These are phyloP conservation scores for Halcyon badia DNA, from an alignment of 2,797 vertebrate species.

Conservation along the genomic window DNA sequence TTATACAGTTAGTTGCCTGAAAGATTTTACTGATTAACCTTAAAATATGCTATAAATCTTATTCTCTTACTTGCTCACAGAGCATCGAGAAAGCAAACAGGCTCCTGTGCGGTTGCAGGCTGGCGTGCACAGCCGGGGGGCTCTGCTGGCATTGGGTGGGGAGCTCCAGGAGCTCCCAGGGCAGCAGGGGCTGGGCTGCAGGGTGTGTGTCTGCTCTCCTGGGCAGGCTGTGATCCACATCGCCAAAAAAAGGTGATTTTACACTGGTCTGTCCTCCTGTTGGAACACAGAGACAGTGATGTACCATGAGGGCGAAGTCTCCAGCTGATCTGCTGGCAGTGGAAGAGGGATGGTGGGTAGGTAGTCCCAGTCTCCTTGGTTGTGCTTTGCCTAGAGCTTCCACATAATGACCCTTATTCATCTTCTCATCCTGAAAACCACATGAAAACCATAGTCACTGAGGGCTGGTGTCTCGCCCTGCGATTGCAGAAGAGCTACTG, in stretches of 20 bases:
- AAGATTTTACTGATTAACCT: conserved; percentile 73
- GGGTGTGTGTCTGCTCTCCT: background rate
- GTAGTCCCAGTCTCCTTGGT: background rate
- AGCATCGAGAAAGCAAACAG: background rate
- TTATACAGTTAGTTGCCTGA: conserved; percentile 59
- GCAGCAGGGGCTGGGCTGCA: background rate
- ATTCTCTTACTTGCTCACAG: background rate
- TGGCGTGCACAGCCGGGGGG: fast-evolving
- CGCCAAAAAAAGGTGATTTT: background rate
- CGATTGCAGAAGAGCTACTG: background rate
- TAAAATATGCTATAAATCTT: conserved; percentile 67
- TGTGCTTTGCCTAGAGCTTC: background rate
- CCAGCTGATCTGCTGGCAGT: too few relatives aligned
- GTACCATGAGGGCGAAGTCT: background rate
- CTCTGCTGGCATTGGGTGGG: fast-evolving
- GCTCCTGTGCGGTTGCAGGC: fast-evolving
- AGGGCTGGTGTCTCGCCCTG: background rate
- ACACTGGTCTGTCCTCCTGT: fast-evolving
- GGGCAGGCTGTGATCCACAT: fast-evolving
- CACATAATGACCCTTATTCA: background rate
- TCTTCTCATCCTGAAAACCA: background rate
- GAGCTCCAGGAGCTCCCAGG: background rate
- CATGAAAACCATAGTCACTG: background rate
- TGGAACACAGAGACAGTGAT: fast-evolving
- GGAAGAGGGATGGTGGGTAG: background rate